Conservation (phyloP, 2,797 vertebrate genomes). For the Neosilurus mollespiculum region DNA sequence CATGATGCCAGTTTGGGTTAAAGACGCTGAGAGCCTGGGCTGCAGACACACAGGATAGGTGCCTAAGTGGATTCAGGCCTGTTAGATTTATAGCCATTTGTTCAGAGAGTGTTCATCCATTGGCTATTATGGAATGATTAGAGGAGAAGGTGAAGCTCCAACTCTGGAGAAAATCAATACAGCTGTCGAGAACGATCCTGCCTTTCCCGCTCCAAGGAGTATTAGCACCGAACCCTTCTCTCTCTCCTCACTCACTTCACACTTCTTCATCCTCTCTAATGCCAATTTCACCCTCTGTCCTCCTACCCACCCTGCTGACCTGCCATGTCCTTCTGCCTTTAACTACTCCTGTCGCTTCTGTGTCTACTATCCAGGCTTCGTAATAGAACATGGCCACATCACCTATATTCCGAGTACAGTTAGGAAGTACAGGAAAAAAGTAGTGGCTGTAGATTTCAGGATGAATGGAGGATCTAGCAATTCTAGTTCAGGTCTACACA, state of each 20-base stretch:
- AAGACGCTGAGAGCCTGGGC: slow-evolving; percentile 71
- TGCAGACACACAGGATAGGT: slow-evolving; percentile 81
- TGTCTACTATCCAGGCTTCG: slow-evolving; percentile 48
- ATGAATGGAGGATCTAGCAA: background rate
- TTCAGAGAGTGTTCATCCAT: slow-evolving; percentile 99
- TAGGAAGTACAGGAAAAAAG: background rate
- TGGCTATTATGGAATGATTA: slow-evolving; percentile 99
- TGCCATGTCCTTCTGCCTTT: slow-evolving; percentile 66
- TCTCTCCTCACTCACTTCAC: slow-evolving; percentile 79
- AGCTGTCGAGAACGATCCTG: slow-evolving; percentile 98
- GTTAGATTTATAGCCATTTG: slow-evolving; percentile 98
- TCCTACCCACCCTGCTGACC: slow-evolving; percentile 63
- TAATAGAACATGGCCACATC: slow-evolving; percentile 37
- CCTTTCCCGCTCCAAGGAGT: slow-evolving; percentile 78
- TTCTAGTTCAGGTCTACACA: background rate
- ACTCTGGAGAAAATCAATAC: slow-evolving; percentile 99
- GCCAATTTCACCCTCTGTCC: slow-evolving; percentile 69
- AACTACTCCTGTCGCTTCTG: slow-evolving; percentile 42
- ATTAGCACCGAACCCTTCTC: slow-evolving; percentile 84
- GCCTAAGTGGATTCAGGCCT: slow-evolving; percentile 83
- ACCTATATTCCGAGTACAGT: slow-evolving; percentile 3
- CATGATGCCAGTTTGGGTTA: slow-evolving; percentile 78
- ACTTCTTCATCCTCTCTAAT: slow-evolving; percentile 77
- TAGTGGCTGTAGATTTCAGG: background rate
- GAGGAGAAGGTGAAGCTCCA: slow-evolving; percentile 99